Base-by-base conservation (phyloP, 2,888 invertebrate species). In the Mimachlamys varia region DNA sequence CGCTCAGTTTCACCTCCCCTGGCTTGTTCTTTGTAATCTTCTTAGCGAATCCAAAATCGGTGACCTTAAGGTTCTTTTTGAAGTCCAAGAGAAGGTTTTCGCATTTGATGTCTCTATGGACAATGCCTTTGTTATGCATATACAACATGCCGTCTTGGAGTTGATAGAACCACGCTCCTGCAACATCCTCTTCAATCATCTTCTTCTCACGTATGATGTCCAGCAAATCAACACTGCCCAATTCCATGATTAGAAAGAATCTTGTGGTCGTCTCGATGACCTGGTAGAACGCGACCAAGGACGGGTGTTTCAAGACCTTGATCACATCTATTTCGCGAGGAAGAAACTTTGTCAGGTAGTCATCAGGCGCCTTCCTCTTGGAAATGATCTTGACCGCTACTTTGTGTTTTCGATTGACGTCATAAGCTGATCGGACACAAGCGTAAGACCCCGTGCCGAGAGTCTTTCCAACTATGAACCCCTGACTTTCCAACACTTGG, bases 1-100 rank as follows among this genome's bases (percentile, higher is more conserved):
- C 98, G 94, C 98, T 98, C 19, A 94, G 91, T 38, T 92, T 89
- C 0, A 93, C 89, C 0, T 94, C 94, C 13, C 94, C 94, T 12
- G 90, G 90, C 91, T 94, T 94, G 2, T 90, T 88, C 49, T 91
- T 93, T 44, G 92, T 92, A 38, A 94, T 92, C 38, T 90, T 93
- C 88, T 95, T 94, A 1, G 96, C 95, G 92, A 96, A 96, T 10
- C 96, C 96, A 91, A 96, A 96, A 92, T 96, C 96, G 7, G 95
- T 95, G 27, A 95, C 91, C 89, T 96, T 96, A 22, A 96, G 91
- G 88, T 93, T 93, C 58, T 94, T 91, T 53, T 93, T 38, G 12
- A 91, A 91, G 90, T 95, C 95, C 19, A 96, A 90, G 3, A 96
- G 93, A 49, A 96, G 90, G 90, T 96, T 96, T 91, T 96, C 96